Evolutionary conservation across 2,888 invertebrate species (phyloP).

Genomic region (Ormyrus pomaceus): DNA sequence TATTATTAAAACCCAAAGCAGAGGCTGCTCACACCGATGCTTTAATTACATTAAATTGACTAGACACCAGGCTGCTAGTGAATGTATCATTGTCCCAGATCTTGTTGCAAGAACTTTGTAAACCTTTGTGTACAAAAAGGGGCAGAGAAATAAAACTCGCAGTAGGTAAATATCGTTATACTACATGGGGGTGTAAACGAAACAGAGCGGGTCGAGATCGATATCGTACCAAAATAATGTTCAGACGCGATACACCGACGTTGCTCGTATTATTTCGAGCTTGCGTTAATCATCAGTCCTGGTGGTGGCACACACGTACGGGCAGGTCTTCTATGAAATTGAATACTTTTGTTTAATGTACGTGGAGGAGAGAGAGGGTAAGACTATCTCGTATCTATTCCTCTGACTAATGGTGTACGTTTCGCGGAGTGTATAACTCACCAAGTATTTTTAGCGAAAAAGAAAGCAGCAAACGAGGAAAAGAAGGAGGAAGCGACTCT

Average conservation of each 20-base stretch:
- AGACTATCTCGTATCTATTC: slow-evolving; percentile 39
- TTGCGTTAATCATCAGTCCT: slow-evolving; percentile 35
- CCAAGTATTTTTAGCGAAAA: slow-evolving; percentile 14
- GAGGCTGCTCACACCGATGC: not conserved
- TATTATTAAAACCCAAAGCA: slow-evolving; percentile 5
- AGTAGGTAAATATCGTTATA: slow-evolving; percentile 44
- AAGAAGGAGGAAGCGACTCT: not conserved
- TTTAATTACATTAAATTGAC: slow-evolving; percentile 30
- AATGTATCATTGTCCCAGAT: slow-evolving; percentile 27
- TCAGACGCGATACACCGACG: not conserved
- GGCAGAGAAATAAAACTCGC: not conserved
- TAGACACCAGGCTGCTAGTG: not conserved
- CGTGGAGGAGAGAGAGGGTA: too few relatives aligned
- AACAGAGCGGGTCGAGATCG: slow-evolving; percentile 27
- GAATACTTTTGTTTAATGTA: slow-evolving; percentile 48
- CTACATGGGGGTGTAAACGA: slow-evolving; percentile 50
- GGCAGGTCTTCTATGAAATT: slow-evolving; percentile 39
- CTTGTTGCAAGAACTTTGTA: slow-evolving; percentile 41
- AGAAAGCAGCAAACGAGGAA: not conserved
- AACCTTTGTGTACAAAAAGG: slow-evolving; percentile 11
- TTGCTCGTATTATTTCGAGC: slow-evolving; percentile 35
- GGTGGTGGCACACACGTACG: not conserved
- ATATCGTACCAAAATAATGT: slow-evolving; percentile 47
- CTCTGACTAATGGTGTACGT: slow-evolving; percentile 29
- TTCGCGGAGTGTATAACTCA: slow-evolving; percentile 4